phyloP scores from a whole-genome alignment of 2,113 vertebrate genomes.

The Mustela nigripes region DNA sequence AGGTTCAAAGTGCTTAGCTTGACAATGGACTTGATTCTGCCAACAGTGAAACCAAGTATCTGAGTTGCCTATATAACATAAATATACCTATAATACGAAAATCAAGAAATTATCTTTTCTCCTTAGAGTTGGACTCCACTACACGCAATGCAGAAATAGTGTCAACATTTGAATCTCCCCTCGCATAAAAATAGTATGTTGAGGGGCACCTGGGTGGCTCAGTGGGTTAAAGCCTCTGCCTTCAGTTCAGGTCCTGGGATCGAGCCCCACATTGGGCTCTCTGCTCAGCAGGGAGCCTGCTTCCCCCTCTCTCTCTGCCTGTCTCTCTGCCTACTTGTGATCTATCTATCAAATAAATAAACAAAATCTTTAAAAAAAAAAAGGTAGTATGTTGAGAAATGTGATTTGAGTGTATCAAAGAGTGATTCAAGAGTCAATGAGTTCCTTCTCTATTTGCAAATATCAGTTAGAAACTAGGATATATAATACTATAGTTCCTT shows the following conservation, averaged over 20 bases:
- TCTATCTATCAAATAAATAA: no score
- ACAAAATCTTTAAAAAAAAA: background rate
- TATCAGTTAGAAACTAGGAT: constrained; percentile 22
- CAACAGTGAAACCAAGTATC: background rate
- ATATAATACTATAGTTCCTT: background rate
- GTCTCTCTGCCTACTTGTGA: no score
- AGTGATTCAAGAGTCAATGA: constrained; percentile 32
- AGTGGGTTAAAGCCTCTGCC: no score
- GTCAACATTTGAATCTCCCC: background rate
- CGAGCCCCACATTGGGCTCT: no score
- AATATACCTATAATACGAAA: background rate
- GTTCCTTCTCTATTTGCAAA: background rate
- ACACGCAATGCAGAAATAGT: background rate
- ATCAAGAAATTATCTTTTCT: background rate
- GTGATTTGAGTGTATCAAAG: background rate
- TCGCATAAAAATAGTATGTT: background rate
- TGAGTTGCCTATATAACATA: background rate
- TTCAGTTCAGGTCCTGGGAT: no score
- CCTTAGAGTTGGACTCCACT: background rate
- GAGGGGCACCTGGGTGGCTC: background rate
- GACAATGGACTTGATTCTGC: background rate
- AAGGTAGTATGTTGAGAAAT: background rate
- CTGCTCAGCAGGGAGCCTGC: no score
- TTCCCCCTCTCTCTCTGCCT: no score
- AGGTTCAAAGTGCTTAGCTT: background rate